Base-by-base conservation (phyloP, 2,797 vertebrate species). In the Aselliscus stoliczkanus region DNA sequence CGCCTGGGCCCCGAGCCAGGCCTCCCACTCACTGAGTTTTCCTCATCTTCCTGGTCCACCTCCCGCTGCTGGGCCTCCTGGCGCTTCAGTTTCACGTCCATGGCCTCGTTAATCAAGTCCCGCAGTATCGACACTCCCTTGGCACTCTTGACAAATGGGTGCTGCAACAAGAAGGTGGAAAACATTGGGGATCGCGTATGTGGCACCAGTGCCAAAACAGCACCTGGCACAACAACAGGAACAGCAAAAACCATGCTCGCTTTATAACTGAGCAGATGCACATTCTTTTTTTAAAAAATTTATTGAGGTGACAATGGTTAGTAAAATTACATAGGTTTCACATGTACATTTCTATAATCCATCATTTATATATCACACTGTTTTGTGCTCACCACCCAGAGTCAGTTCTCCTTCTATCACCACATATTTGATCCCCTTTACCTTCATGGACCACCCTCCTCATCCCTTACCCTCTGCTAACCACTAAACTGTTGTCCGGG, bases 41-140 rank as follows among this genome's bases (percentile, higher is more conserved):
- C 99, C 0, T 99, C 99, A 0, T 99, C 99, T 0, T 99, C 99
- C 29, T 98, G 99, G n/a, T 99, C 99, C 50, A 99, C 98, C 10
- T 99, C 99, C 50, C 99, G 98, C 95, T 99, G 99, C 9, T 99
- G 99, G 0, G 98, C 98, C 88, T 99, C 99, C n/a, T 99, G 99
- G 39, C 98, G 98, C 98, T 99, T 99, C 97, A 99, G 97, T 91
- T 99, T 99, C 97, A 99, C 99, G 77, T 99, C 99, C 99, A 99
- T 99, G 73, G 99, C 99, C 64, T 99, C 99, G 0, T 99, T 99
- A 97, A 99, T 99, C 97, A 99, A 97, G 37, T 99, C 99, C 69
- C 98, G 97, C 92, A 99, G 98, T 94, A 99, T 98, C n/a, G 99
- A 99, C 72, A 97, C 99, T 95, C 99, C 98, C 97, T 99, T 99